Evolutionary conservation across 2,113 vertebrate genomes (phyloP), one percentile per base, ranked within the genome.

Genomic region (Oncorhynchus masou): DNA sequence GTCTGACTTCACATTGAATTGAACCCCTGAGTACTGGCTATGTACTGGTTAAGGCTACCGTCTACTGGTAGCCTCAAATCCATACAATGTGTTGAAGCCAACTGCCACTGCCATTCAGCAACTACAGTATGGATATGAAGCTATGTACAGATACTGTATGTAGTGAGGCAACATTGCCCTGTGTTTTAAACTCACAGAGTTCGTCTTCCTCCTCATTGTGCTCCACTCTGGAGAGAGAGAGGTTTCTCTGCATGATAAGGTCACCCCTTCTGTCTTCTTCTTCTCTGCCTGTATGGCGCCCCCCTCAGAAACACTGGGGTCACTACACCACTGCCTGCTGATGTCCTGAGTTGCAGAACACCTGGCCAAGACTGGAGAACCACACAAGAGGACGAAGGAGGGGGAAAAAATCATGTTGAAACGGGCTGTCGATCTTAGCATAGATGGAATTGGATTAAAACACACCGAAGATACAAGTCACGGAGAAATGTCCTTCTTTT

Each of bases 151-250:
- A 25, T 49, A 71, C 29, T 31, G 29, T 5, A 57, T 29, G 49
- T 57, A 2, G 15, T 20, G 24, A 13, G 51, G 51, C 3, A 22
- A 13, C 12, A 20, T 68, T 31, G 3, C 29, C 16, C 31, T 5
- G 31, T 9, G 29, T 13, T 20, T 34, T 31, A 68, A 85, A 76
- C 89, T 87, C 54, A 94, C 93, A 64, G 88, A 86, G 2, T 84
- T 85, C 0, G 85, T 85, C 39, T 45, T 91, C 24, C 89, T 90
- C 51, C 93, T 90, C 79, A 93, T 85, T 13, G 93, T 94, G 79
- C 92, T 90, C 93, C 93, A 94, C 70, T 92, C 85, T 0, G 88
- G 89, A 19, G 93, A 90, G 12, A 93, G 88, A 9, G 86, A 78
- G 0, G 84, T 85, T 69, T 90, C 85, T 72, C 75, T 83, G 60